Evolutionary conservation across 1,140 invertebrate genomes (phyloP).

Genomic region (Diabrotica undecimpunctata): DNA sequence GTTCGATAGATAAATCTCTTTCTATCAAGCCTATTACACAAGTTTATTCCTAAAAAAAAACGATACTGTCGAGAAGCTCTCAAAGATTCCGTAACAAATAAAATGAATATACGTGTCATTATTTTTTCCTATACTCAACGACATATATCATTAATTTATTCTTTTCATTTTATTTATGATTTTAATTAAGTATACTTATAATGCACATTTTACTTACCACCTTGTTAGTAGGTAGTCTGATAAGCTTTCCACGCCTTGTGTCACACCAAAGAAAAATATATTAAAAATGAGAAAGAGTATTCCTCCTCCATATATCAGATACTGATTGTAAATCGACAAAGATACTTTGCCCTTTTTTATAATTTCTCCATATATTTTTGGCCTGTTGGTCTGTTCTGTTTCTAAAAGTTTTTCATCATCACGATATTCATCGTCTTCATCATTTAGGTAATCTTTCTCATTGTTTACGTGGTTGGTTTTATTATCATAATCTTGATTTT

Average conservation of each 20-base stretch:
- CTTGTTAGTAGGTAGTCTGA: conserved; percentile 28
- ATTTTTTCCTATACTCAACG: no score
- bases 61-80: no score
- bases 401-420: conserved; percentile 15
- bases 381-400: conserved; percentile 21
- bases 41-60: no score
- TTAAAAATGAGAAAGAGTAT: conserved; percentile 27
- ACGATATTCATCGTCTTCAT: conserved; percentile 4
- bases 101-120: no score
- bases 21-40: no score
- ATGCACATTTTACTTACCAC: conserved; percentile 26
- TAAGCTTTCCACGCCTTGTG: conserved; percentile 29
- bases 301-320: conserved; percentile 33
- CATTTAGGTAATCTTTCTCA: background rate
- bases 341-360: conserved; percentile 31
- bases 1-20: no score
- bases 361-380: conserved; percentile 32
- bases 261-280: conserved; percentile 23
- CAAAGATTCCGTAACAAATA: no score
- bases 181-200: no score
- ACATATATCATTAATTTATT: no score
- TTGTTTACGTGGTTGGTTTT: conserved; percentile 7
- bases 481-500: conserved; percentile 17
- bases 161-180: no score
- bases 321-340: conserved; percentile 29